A percentile compares a stretch with the other conserved stretches of the same genome.
phyloP scores from a whole-genome alignment of 2,797 vertebrate species.

The Tenualosa ilisha region DNA sequence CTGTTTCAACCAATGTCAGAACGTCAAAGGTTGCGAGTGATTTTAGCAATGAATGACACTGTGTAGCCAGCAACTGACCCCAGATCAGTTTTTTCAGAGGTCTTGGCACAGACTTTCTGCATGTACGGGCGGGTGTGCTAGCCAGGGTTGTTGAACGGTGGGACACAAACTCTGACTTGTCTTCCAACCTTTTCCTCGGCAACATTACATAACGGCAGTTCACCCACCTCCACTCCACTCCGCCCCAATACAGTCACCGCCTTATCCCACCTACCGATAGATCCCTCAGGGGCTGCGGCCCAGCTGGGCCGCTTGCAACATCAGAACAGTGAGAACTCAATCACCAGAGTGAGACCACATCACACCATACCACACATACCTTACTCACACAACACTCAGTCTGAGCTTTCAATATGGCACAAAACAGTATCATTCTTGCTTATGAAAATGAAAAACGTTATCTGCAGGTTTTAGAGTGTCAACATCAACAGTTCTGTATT shows the following conservation, averaged over 20 bases:
- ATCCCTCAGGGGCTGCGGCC: background rate
- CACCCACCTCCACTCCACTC: background rate
- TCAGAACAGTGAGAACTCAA: background rate
- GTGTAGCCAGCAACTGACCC: no score
- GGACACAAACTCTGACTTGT: background rate
- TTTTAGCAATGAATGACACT: no score
- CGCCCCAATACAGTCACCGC: background rate
- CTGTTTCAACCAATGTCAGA: no score
- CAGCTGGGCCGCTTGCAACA: slow-evolving; percentile 15
- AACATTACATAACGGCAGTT: slow-evolving; percentile 9
- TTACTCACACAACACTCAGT: background rate
- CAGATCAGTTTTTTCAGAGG: background rate
- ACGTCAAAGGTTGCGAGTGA: no score
- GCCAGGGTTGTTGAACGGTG: background rate
- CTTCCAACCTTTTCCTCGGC: background rate
- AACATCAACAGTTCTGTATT: background rate
- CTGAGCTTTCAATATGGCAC: background rate
- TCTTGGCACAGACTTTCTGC: background rate
- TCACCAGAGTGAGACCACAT: background rate
- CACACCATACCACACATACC: background rate
- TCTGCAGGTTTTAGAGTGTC: background rate
- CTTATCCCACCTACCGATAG: background rate
- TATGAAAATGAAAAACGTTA: background rate
- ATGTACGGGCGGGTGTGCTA: background rate
- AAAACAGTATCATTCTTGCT: background rate